phyloP scores from a whole-genome alignment of 2,888 invertebrate genomes.

The Helleia helle region DNA sequence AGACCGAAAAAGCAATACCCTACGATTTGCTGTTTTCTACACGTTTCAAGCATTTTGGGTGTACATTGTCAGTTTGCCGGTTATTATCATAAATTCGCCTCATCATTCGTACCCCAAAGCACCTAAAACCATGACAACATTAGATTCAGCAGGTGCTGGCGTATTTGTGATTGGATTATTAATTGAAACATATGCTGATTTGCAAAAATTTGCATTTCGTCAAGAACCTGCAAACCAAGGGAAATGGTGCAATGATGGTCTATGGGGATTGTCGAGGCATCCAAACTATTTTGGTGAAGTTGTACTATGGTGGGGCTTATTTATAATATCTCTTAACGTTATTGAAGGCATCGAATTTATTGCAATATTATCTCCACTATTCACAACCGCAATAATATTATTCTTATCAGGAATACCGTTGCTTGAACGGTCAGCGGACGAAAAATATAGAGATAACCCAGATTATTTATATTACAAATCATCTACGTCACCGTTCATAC shows the following conservation, averaged over 20 bases:
- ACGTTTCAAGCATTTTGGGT: constrained; percentile 95
- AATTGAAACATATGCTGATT: constrained; percentile 92
- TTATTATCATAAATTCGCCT: constrained; percentile 91
- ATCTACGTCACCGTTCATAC: constrained; percentile 91
- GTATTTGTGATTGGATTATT: constrained; percentile 89
- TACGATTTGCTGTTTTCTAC: constrained; percentile 94
- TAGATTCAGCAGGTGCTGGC: constrained; percentile 89
- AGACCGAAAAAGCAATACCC: constrained; percentile 88
- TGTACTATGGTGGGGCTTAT: constrained; percentile 94
- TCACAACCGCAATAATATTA: constrained; percentile 89
- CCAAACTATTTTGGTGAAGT: constrained; percentile 97
- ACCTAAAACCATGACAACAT: constrained; percentile 89
- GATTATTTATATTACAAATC: constrained; percentile 91
- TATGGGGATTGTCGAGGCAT: constrained; percentile 92
- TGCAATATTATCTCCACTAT: constrained; percentile 89
- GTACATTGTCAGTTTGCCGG: constrained; percentile 91
- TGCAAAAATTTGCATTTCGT: constrained; percentile 93
- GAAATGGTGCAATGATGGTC: constrained; percentile 92
- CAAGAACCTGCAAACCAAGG: constrained; percentile 92
- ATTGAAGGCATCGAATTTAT: constrained; percentile 90
- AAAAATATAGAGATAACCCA: constrained; percentile 89
- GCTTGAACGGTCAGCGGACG: constrained; percentile 89
- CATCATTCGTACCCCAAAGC: constrained; percentile 82
- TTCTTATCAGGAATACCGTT: constrained; percentile 94
- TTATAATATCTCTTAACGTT: constrained; percentile 89